These are phyloP conservation scores for Unio pictorum DNA, from an alignment of 2,888 invertebrate species.

Conservation along the genomic window DNA sequence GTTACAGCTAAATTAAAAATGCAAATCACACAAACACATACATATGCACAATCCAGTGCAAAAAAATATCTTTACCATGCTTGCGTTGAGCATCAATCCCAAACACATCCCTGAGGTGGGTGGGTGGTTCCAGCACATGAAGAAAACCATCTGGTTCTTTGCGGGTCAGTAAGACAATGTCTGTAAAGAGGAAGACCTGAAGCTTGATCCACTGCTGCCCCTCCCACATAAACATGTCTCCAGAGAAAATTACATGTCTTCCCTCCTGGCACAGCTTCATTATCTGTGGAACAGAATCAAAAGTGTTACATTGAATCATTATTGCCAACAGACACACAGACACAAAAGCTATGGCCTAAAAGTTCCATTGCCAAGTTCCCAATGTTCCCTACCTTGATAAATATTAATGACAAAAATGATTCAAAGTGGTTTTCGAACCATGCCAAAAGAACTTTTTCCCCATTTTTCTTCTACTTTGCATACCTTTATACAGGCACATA, in stretches of 20 bases:
- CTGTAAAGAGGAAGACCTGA: conserved; percentile 61
- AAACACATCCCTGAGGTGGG: conserved; percentile 50
- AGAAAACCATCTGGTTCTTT: conserved; percentile 51
- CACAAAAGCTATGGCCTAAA: too few species aligned
- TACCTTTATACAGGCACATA: too few species aligned
- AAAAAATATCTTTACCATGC: conserved; percentile 40
- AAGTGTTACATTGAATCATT: background rate
- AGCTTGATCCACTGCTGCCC: conserved; percentile 58
- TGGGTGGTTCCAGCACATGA: conserved; percentile 56
- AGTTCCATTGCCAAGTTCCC: too few species aligned
- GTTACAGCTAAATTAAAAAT: too few species aligned
- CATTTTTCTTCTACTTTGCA: too few species aligned
- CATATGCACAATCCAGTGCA: too few species aligned
- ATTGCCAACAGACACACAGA: too few species aligned
- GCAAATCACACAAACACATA: too few species aligned
- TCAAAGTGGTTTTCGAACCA: too few species aligned
- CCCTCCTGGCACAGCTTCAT: conserved; percentile 63
- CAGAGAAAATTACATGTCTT: conserved; percentile 65
- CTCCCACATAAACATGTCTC: conserved; percentile 58
- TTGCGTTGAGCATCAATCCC: conserved; percentile 56
- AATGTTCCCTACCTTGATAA: too few species aligned
- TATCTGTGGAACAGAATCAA: conserved; percentile 38
- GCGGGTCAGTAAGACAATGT: conserved; percentile 58
- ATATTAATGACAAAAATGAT: too few species aligned
- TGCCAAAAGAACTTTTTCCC: too few species aligned